These are phyloP conservation scores for Sprattus sprattus DNA, from an alignment of 2,113 vertebrate genomes.

Conservation along the genomic window DNA sequence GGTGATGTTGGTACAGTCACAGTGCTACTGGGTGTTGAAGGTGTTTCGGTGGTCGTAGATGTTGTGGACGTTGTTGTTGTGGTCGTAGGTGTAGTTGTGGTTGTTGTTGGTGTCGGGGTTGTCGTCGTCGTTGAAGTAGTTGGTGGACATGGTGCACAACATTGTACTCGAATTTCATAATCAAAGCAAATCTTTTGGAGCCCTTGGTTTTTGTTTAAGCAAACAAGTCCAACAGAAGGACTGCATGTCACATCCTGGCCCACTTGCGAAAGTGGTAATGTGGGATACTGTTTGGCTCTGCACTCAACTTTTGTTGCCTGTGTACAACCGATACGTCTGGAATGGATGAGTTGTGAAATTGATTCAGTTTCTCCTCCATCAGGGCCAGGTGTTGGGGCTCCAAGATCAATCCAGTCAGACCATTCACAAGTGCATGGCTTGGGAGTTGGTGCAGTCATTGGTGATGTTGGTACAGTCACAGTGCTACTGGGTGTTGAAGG, in stretches of 20 bases:
- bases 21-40: background rate
- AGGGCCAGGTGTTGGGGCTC: constrained; percentile 45
- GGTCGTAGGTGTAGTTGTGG: background rate
- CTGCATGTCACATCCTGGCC: constrained; percentile 50
- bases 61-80: background rate
- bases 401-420: constrained; percentile 41
- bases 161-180: constrained; percentile 55
- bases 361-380: constrained; percentile 47
- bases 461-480: background rate
- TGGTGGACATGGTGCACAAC: constrained; percentile 35
- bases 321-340: constrained; percentile 32
- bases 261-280: background rate
- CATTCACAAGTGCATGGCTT: constrained; percentile 4
- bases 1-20: background rate
- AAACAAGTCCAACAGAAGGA: constrained; percentile 47
- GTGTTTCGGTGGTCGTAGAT: background rate
- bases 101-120: constrained; percentile 9
- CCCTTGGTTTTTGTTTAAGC: constrained; percentile 59
- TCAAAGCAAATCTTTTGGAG: constrained; percentile 52
- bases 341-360: constrained; percentile 21
- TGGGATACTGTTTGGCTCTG: constrained; percentile 42
- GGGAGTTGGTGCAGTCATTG: background rate
- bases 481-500: background rate
- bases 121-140: background rate
- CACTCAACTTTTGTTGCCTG: constrained; percentile 38